Evolutionary conservation across 2,888 invertebrate species (phyloP), one percentile per base, ranked within the genome.

Genomic region (Calameuta filiformis): DNA sequence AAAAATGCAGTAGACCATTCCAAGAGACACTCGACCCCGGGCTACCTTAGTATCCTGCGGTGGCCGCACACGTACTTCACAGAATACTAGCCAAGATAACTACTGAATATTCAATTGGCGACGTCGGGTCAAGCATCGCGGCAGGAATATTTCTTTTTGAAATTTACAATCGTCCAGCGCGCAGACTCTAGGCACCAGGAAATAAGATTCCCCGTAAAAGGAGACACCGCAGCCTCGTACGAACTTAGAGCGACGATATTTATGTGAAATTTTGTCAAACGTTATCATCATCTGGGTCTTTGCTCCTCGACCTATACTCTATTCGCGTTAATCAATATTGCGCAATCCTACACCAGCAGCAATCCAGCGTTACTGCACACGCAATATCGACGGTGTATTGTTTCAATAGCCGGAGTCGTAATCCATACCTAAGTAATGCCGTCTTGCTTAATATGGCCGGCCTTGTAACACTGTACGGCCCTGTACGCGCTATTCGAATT

Each of bases 371-470:
- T 23, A 56, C 56, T 23, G 56, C 23, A 12, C 37, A 68, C 68
- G 80, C 81, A 79, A 85, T 84, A 84, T 85, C 84, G 82, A 69
- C 79, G 82, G 84, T 86, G 79, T 88, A 86, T 86, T 79, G 85
- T 87, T 88, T 85, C 88, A 88, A 83, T 80, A 81, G 83, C 73
- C 83, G 80, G 80, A 56, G 23, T 56, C 56, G 88, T 86, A 88
- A 88, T 87, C 84, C 80, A 88, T 81, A 87, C 86, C 85, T 78
- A 77, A 79, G 79, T 80, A 80, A 79, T 76, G 73, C 78, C 78
- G 82, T 81, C 80, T 79, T 74, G 85, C 83, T 80, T 83, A 74
- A 77, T 85, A 85, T 79, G 74, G 35, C 35, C 81, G 87, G 83
- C 87, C 88, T 88, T 88, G 87, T 81, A 82, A 80, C 81, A 75